A percentile compares a stretch with the other conserved stretches of the same genome.
These are phyloP conservation scores for Agonopterix heracliana DNA, from an alignment of 2,888 invertebrate genomes.

Conservation along the genomic window DNA sequence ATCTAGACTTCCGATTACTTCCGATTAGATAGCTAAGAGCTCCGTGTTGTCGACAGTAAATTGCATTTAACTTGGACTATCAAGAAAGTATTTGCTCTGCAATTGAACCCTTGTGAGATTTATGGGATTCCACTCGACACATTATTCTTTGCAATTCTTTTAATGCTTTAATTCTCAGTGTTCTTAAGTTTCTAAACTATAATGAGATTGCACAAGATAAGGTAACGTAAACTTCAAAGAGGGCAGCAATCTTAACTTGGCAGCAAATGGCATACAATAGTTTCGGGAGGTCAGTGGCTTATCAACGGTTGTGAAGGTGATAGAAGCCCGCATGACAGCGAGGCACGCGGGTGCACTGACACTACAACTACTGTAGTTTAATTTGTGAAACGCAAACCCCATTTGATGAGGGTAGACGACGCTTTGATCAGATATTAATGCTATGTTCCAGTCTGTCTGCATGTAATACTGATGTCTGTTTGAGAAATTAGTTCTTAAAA, in stretches of 20 bases:
- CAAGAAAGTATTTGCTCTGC: constrained; percentile 45
- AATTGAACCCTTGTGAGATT: constrained; percentile 48
- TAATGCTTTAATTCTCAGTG: constrained; percentile 12
- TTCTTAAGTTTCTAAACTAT: too few species aligned
- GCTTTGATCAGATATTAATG: constrained; percentile 35
- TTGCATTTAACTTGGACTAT: constrained; percentile 43
- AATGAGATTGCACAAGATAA: too few species aligned
- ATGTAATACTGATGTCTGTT: background rate
- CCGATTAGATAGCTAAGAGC: background rate
- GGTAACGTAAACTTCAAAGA: constrained; percentile 10
- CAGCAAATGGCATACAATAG: constrained; percentile 16
- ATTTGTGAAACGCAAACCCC: constrained; percentile 44
- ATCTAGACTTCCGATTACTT: background rate
- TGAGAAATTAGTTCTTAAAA: background rate
- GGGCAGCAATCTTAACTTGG: constrained; percentile 13
- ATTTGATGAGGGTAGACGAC: constrained; percentile 43
- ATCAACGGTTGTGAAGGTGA: constrained; percentile 31
- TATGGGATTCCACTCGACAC: constrained; percentile 39
- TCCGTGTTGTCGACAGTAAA: constrained; percentile 29
- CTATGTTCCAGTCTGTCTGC: constrained; percentile 10
- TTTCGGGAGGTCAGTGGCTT: constrained; percentile 32
- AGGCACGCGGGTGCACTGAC: constrained; percentile 19
- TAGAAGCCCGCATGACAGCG: constrained; percentile 43
- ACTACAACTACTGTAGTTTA: constrained; percentile 37
- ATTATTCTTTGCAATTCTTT: constrained; percentile 18